Evolutionary conservation across 2,888 invertebrate genomes (phyloP).

Genomic region (Xestia c-nigrum): DNA sequence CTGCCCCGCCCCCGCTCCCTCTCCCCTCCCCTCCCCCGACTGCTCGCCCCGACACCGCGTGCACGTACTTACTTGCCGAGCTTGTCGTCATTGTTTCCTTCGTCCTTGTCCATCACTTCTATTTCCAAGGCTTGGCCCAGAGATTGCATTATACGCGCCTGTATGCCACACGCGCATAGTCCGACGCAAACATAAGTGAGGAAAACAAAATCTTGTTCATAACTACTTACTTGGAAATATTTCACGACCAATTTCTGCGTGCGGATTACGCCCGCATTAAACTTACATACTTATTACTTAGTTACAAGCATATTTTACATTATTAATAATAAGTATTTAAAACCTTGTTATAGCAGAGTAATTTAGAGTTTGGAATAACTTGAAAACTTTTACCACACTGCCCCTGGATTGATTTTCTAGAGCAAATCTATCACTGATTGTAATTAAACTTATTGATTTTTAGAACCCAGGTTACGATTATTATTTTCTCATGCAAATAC

Average conservation of each 20-base stretch:
- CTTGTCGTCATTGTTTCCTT: conserved; percentile 95
- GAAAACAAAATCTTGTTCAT: conserved; percentile 87
- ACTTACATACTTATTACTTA: conserved; percentile 10
- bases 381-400: not conserved
- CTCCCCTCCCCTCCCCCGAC: not conserved
- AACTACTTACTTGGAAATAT: conserved; percentile 67
- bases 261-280: conserved; percentile 49
- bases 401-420: not conserved
- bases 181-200: conserved; percentile 88
- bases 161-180: conserved; percentile 82
- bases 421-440: not conserved
- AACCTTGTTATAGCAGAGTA: conserved; percentile 44
- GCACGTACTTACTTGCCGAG: conserved; percentile 94
- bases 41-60: conserved; percentile 58
- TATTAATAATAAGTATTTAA: conserved; percentile 38
- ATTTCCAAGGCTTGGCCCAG: conserved; percentile 94
- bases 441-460: conserved; percentile 7
- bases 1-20: conserved; percentile 10
- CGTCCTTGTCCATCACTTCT: conserved; percentile 96
- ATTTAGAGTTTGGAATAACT: conserved; percentile 18
- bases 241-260: conserved; percentile 49
- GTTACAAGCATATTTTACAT: conserved; percentile 31
- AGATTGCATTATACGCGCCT: conserved; percentile 91
- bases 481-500: conserved; percentile 27
- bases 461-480: not conserved